Evolutionary conservation across 2,888 invertebrate genomes (phyloP), one percentile per base, ranked within the genome.

Genomic region (Eristalis tenax): DNA sequence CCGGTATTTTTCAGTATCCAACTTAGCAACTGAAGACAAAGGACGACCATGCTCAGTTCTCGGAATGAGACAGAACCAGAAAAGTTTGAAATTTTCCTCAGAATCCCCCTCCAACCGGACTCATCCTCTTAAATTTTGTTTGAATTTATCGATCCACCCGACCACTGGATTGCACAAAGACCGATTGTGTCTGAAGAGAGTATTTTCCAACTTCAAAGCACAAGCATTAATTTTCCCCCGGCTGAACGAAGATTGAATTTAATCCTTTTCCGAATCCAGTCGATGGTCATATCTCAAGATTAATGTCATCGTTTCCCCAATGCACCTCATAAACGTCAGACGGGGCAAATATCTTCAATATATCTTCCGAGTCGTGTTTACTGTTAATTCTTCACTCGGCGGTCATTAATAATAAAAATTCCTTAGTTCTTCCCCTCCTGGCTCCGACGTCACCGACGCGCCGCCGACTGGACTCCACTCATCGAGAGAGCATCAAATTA

Each of bases 341-440:
- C 18, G 18, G 23, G 1, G 50, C 40, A 23, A 76, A 76, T 63
- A 65, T 73, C 18, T 13, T 5, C 22, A 35, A 70, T 79, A 59
- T 56, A 84, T 83, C 75, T 75, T 76, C 43, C 71, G 15, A 57
- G 57, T 69, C 70, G n/a, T 68, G 71, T 76, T 85, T 56, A 40
- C 57, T 66, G 70, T 71, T 71, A 77, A 84, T 76, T 70, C 40
- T 11, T 57, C 57, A 70, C 22, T 63, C 63, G 43, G 32, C 18
- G 23, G 76, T 28, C 81, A 85, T 81, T 80, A 73, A 81, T 85
- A 68, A 71, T 66, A 61, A 50, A 61, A 28, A 66, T 75, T 75
- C 50, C 26, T 71, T 2, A 5, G 13, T 15, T 59, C 59, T 11
- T 18, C 43, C n/a, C 32, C 8, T 26, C 26, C 2, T 3, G 26